phyloP scores from a whole-genome alignment of 2,797 vertebrate species.

The Cheirogaleus major region DNA sequence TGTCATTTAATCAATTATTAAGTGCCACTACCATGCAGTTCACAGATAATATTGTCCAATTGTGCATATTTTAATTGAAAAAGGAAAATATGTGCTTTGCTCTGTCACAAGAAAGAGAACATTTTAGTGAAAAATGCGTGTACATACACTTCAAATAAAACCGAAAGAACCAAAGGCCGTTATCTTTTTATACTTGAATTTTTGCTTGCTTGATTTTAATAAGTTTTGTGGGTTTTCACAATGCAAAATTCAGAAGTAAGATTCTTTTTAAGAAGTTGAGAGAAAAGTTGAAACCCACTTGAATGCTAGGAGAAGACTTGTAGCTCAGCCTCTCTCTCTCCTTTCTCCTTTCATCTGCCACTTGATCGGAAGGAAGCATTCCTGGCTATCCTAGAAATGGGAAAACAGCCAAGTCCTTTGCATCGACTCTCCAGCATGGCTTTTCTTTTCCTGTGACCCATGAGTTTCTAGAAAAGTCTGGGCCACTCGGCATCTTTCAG shows the following conservation, averaged over 20 bases:
- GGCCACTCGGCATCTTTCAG: not conserved
- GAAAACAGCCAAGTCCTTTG: not conserved
- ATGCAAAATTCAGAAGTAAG: not conserved
- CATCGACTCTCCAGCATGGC: not conserved
- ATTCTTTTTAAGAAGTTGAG: not conserved
- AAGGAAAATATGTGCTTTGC: not conserved
- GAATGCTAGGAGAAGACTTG: not conserved
- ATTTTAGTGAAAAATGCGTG: not conserved
- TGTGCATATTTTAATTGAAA: not conserved
- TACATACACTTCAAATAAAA: not conserved
- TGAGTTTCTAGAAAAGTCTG: not conserved
- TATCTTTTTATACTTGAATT: not conserved
- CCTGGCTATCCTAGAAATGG: not conserved
- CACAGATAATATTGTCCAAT: not conserved
- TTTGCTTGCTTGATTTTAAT: conserved; percentile 20
- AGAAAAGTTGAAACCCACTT: not conserved
- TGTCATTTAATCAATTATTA: not conserved
- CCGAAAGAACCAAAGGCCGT: not conserved
- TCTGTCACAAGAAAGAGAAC: not conserved
- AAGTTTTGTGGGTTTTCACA: not conserved
- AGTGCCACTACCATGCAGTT: not conserved
- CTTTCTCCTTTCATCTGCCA: not conserved
- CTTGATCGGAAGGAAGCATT: not conserved
- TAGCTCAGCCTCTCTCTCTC: fast-evolving
- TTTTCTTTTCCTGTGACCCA: not conserved